Evolutionary conservation across 1,140 invertebrate species (phyloP).

Genomic region (Cotesia chilonis): DNA sequence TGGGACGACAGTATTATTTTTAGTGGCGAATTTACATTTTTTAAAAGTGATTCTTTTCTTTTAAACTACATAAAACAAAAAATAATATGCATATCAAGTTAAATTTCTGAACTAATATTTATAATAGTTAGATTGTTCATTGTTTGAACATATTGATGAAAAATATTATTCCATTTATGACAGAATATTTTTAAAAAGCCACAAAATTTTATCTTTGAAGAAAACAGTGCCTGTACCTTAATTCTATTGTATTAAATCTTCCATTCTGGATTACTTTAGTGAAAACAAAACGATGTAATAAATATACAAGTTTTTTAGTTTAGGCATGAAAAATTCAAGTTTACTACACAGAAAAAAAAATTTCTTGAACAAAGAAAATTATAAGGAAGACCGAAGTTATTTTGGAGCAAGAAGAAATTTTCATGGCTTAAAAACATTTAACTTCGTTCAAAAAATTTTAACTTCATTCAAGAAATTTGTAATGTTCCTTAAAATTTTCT

Average conservation of each 20-base stretch:
- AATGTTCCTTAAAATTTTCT: too few species aligned
- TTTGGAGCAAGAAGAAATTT: too few species aligned
- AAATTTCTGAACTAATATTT: background rate
- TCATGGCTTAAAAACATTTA: too few species aligned
- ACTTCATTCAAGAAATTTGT: too few species aligned
- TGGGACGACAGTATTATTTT: conserved; percentile 35
- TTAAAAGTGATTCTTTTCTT: background rate
- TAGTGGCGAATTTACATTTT: background rate
- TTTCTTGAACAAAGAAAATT: too few species aligned
- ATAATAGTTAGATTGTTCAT: conserved; percentile 14
- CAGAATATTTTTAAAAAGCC: conserved; percentile 36
- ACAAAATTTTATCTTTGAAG: conserved; percentile 54
- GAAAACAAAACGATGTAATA: background rate
- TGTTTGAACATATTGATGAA: conserved; percentile 27
- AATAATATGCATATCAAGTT: background rate
- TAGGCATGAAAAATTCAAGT: background rate
- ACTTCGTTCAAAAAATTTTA: too few species aligned
- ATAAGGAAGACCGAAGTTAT: too few species aligned
- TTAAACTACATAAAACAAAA: background rate
- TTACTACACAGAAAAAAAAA: background rate
- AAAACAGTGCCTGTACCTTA: conserved; percentile 62
- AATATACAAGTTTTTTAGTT: background rate
- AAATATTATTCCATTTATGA: conserved; percentile 24
- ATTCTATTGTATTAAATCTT: conserved; percentile 51
- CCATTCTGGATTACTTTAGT: conserved; percentile 38